Conservation (phyloP, 1,140 invertebrate genomes). For the Fopius arisanus region DNA sequence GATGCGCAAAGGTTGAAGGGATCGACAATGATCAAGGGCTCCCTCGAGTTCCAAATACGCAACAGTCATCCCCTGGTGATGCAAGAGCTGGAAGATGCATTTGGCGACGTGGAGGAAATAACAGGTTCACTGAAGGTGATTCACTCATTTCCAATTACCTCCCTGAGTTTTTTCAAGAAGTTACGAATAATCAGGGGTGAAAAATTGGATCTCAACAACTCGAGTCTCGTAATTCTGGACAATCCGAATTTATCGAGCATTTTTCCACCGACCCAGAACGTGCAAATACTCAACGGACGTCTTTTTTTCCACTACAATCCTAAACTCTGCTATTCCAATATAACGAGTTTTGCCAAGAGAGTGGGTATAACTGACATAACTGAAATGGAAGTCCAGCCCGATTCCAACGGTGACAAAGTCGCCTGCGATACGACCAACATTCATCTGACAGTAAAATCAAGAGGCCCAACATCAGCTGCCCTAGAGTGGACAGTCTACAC, state of each 20-base stretch:
- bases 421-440: conserved; percentile 69
- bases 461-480: conserved; percentile 51
- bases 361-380: conserved; percentile 52
- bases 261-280: conserved; percentile 47
- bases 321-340: conserved; percentile 75
- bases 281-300: conserved; percentile 70
- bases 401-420: conserved; percentile 76
- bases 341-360: conserved; percentile 67
- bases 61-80: conserved; percentile 66
- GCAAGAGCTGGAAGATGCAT: conserved; percentile 68
- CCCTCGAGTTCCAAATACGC: conserved; percentile 69
- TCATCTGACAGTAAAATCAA: conserved; percentile 59
- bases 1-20: conserved; percentile 57
- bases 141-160: conserved; percentile 69
- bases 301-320: conserved; percentile 81
- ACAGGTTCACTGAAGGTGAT: conserved; percentile 69
- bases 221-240: conserved; percentile 68
- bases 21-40: conserved; percentile 70
- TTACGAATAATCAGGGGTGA: conserved; percentile 68
- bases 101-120: conserved; percentile 70
- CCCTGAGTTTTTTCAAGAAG: conserved; percentile 70
- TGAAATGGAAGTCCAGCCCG: conserved; percentile 66
- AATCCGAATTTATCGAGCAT: conserved; percentile 51
- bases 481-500: conserved; percentile 65
- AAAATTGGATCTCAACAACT: conserved; percentile 59